Percentiles rank a stretch among this genome's conserved stretches.
These are phyloP conservation scores for Peucedramus taeniatus DNA, from an alignment of 2,113 vertebrate genomes.

Conservation along the genomic window DNA sequence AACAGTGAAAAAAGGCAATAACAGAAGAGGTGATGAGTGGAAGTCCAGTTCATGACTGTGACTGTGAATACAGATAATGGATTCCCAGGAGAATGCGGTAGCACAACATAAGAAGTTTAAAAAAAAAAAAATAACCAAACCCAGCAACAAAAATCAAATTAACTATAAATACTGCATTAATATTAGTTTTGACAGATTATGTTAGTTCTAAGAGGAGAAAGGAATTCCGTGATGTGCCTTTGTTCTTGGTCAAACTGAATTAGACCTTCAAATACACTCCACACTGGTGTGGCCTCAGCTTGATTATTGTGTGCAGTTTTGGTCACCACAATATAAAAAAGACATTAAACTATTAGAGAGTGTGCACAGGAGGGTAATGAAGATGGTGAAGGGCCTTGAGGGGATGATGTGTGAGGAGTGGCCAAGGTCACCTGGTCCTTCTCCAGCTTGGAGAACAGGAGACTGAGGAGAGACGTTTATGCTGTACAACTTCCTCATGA, in stretches of 20 bases:
- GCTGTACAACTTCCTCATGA: fast-evolving
- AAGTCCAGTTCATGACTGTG: background rate
- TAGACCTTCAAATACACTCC: background rate
- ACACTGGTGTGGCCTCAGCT: background rate
- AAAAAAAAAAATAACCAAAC: background rate
- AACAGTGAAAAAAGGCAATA: background rate
- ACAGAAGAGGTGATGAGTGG: background rate
- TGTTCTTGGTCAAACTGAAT: background rate
- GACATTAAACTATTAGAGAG: background rate
- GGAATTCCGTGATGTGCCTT: background rate
- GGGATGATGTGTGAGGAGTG: background rate
- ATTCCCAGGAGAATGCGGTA: background rate
- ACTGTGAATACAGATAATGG: background rate
- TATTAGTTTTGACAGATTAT: background rate
- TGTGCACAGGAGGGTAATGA: background rate
- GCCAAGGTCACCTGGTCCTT: background rate
- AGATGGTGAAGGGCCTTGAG: background rate
- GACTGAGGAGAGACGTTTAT: background rate
- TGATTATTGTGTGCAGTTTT: background rate
- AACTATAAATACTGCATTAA: background rate
- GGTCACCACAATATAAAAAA: background rate
- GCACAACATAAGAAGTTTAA: background rate
- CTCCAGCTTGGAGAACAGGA: background rate
- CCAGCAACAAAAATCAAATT: background rate
- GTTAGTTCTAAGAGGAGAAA: background rate